Conservation (phyloP, 1,140 invertebrate species). For the Drosophila prosaltans region DNA sequence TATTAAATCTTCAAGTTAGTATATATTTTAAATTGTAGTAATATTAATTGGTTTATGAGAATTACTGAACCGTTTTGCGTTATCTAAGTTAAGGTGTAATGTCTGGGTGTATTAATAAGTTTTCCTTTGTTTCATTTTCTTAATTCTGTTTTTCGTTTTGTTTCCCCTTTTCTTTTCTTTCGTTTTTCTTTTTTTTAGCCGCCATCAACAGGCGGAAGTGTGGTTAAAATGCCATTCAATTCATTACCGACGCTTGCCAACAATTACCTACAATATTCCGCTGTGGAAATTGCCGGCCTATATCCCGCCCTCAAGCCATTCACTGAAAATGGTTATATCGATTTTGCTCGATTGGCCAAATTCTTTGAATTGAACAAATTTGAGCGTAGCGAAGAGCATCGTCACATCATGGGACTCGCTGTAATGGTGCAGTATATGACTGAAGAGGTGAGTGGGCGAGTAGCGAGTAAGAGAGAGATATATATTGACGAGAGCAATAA, state of each 20-base stretch:
- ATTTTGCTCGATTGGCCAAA: slow-evolving; percentile 41
- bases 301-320: slow-evolving; percentile 54
- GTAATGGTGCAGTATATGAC: slow-evolving; percentile 64
- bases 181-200: background rate
- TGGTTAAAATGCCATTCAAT: slow-evolving; percentile 9
- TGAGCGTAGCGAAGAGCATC: slow-evolving; percentile 37
- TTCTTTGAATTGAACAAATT: slow-evolving; percentile 43
- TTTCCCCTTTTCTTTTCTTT: background rate
- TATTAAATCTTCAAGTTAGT: too few species aligned
- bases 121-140: background rate
- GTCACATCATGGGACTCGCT: slow-evolving; percentile 55
- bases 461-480: background rate
- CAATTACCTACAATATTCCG: slow-evolving; percentile 3
- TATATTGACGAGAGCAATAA: background rate
- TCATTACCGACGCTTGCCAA: slow-evolving; percentile 27
- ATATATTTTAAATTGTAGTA: background rate
- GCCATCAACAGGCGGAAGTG: background rate
- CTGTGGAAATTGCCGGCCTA: slow-evolving; percentile 29
- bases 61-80: background rate
- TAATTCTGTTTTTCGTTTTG: background rate
- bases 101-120: too few species aligned
- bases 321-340: slow-evolving; percentile 41
- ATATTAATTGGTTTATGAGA: background rate
- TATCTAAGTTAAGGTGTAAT: too few species aligned
- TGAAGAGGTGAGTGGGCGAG: slow-evolving; percentile 58